Evolutionary conservation across 2,113 vertebrate species (phyloP), one percentile per base, ranked within the genome.

Genomic region (Lanius ludovicianus): DNA sequence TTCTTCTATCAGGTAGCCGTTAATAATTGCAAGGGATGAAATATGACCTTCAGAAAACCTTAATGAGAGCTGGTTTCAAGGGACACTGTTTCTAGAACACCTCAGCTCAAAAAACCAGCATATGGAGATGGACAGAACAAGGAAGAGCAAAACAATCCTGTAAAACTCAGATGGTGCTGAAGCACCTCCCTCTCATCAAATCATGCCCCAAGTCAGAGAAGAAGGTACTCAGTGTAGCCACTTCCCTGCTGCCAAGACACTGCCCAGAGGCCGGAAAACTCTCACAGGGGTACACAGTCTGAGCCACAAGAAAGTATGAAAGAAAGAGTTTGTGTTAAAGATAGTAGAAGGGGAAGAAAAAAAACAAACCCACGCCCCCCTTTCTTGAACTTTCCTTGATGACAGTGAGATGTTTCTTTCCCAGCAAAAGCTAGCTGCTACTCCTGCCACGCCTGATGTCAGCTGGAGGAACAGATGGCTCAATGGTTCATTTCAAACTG

Each of bases 401-500:
- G 78, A 65, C 85, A 87, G 63, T 0, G 41, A 89, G 95, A 89
- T n/a, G 16, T 74, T 96, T 95, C 87, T 81, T 60, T 92, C 84
- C 65, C 71, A 77, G 95, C 39, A 62, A 84, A 95, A 93, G 55
- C 75, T n/a, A 30, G 53, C 93, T 91, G 94, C 94, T 93, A 65
- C 83, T 88, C 81, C 78, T 77, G 73, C 86, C 92, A 92, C 1
- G 68, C 87, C 78, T 95, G 75, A 57, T 95, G 94, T 97, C 97
- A 93, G 95, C 89, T 96, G 93, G 86, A 81, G 96, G 93, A 96
- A 93, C 97, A 98, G 98, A 98, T 96, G 95, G 97, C 89, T 74
- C 90, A 78, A 19, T 71, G 96, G 86, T 96, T 94, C 91, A 86
- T 95, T 68, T 28, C 59, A 84, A 90, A 91, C 83, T 47, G 60